phyloP scores from a whole-genome alignment of 64 coral and sea anemone species.

The Pachyseris speciosa region DNA sequence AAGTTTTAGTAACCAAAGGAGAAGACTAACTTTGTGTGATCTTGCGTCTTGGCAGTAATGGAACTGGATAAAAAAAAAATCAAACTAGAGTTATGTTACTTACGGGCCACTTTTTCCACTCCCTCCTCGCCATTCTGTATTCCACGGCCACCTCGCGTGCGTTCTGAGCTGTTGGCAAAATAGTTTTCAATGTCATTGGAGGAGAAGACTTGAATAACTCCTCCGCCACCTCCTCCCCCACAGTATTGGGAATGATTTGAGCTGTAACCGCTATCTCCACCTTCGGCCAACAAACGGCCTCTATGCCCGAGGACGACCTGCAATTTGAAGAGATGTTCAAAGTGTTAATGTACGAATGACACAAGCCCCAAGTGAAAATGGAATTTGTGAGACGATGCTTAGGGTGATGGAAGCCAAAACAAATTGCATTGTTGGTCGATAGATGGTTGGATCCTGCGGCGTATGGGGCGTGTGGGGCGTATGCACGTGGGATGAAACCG shows the following conservation, averaged over 20 bases:
- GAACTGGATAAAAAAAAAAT: too few relatives aligned
- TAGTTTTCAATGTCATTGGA: background rate
- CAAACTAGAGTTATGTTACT: background rate
- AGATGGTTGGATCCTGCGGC: too few relatives aligned
- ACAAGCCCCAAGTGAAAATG: too few relatives aligned
- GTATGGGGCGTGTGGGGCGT: too few relatives aligned
- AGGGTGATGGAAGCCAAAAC: too few relatives aligned
- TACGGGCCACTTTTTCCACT: background rate
- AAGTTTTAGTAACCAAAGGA: too few relatives aligned
- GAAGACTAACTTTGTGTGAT: too few relatives aligned
- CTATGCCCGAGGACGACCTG: background rate
- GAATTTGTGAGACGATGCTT: too few relatives aligned
- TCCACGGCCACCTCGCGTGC: constrained; percentile 22
- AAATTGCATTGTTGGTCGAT: too few relatives aligned
- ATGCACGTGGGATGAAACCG: too few relatives aligned
- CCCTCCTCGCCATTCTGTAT: constrained; percentile 41
- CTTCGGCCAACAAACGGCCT: background rate
- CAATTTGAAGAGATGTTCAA: background rate
- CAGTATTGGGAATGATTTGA: background rate
- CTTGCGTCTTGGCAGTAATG: too few relatives aligned
- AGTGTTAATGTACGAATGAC: too few relatives aligned
- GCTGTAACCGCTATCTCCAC: constrained; percentile 59
- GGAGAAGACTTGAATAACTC: constrained; percentile 68
- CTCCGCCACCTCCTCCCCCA: constrained; percentile 67
- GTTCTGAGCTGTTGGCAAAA: background rate